Conservation (phyloP, 2,888 invertebrate species). For the Apoda limacodes region DNA sequence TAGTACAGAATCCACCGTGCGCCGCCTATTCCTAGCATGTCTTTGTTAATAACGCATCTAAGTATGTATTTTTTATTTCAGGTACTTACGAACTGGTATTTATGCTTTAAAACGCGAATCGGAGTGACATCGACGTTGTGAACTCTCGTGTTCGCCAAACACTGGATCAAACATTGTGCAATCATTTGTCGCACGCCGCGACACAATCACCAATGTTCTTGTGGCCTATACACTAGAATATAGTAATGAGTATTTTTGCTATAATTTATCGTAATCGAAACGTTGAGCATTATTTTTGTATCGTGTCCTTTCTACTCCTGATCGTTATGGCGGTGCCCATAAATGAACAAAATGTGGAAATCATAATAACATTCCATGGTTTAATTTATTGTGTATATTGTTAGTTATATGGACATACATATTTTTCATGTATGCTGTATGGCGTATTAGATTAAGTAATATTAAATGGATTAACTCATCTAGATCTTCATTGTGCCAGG, state of each 20-base stretch:
- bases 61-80: too few relatives aligned
- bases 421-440: constrained; percentile 61
- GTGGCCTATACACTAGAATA: constrained; percentile 28
- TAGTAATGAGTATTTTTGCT: constrained; percentile 66
- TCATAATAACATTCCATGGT: constrained; percentile 66
- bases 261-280: constrained; percentile 57
- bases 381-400: constrained; percentile 69
- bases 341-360: constrained; percentile 41
- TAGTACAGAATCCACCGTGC: too few relatives aligned
- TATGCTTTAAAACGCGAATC: too few relatives aligned
- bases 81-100: too few relatives aligned
- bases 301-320: constrained; percentile 38
- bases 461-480: constrained; percentile 38
- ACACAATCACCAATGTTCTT: constrained; percentile 16
- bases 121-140: too few relatives aligned
- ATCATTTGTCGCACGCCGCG: constrained; percentile 13
- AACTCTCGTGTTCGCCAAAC: neutral
- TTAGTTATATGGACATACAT: constrained; percentile 55
- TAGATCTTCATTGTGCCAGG: constrained; percentile 69
- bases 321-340: constrained; percentile 32
- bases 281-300: constrained; percentile 54
- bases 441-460: constrained; percentile 34
- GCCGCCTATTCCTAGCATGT: too few relatives aligned
- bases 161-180: constrained; percentile 15
- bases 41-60: too few relatives aligned